Conservation (phyloP, 2,888 invertebrate genomes). For the Craniophora ligustri region DNA sequence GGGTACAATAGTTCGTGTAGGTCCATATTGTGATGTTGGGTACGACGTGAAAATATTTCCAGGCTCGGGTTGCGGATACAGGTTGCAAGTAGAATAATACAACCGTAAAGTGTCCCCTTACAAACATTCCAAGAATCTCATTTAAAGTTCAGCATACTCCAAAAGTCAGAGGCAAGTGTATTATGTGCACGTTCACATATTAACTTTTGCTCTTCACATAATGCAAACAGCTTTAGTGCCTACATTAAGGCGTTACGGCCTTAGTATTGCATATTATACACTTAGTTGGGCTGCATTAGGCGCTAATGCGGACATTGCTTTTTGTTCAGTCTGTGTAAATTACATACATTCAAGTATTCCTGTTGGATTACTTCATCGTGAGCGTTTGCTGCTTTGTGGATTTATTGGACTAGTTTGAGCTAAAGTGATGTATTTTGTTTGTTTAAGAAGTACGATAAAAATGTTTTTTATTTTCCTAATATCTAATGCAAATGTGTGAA, state of each 20-base stretch:
- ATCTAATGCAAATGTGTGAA: too few species aligned
- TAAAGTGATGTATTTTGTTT: too few species aligned
- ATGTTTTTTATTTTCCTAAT: too few species aligned
- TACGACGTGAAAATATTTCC: conserved; percentile 37
- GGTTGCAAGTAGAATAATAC: conserved; percentile 59
- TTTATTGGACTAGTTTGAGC: background rate
- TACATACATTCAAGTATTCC: conserved; percentile 14
- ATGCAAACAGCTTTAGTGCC: conserved; percentile 62
- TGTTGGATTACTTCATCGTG: background rate
- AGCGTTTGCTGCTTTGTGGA: background rate
- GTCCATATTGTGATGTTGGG: conserved; percentile 5
- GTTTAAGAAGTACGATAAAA: too few species aligned
- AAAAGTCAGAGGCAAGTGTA: conserved; percentile 67
- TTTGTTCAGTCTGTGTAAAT: conserved; percentile 22
- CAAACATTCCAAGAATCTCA: conserved; percentile 76
- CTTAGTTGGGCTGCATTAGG: conserved; percentile 51
- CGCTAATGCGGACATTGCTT: conserved; percentile 43
- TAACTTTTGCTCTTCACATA: conserved; percentile 60
- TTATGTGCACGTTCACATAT: conserved; percentile 64
- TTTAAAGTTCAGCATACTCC: conserved; percentile 75
- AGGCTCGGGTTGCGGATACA: conserved; percentile 19
- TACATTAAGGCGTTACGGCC: conserved; percentile 60
- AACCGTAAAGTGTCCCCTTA: conserved; percentile 69
- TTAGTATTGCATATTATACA: conserved; percentile 59
- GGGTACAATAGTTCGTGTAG: conserved; percentile 16